Conservation (phyloP, 2,797 vertebrate genomes). For the Micropoecilia bifurca region DNA sequence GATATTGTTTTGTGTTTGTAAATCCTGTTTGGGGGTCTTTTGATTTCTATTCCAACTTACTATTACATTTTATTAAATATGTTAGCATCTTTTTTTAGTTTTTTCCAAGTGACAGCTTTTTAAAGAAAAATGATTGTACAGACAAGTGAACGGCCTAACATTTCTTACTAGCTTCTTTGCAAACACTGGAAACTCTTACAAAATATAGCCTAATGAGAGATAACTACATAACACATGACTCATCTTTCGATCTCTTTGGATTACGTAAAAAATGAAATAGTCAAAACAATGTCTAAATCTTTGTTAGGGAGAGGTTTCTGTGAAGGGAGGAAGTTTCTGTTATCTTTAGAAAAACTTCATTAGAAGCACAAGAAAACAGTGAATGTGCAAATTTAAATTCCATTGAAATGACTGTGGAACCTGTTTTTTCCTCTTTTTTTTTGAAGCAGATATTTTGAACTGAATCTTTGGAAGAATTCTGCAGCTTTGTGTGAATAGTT, state of each 20-base stretch:
- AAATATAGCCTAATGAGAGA: neutral
- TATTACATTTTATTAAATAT: neutral
- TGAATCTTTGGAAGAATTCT: neutral
- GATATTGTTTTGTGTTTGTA: neutral
- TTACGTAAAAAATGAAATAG: neutral
- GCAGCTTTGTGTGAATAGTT: conserved; percentile 11
- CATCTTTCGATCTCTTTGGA: neutral
- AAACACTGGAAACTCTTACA: neutral
- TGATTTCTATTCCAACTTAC: neutral
- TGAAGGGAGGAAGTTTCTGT: neutral
- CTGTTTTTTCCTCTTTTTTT: neutral
- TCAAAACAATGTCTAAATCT: neutral
- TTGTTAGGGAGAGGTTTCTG: neutral
- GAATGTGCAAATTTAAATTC: neutral
- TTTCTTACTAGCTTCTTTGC: neutral
- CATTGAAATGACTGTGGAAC: neutral
- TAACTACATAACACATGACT: neutral
- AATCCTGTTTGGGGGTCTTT: neutral
- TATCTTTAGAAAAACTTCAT: neutral
- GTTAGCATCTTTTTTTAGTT: neutral
- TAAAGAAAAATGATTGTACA: neutral
- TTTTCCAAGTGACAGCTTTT: neutral
- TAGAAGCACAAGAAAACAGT: neutral
- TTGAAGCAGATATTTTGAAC: neutral
- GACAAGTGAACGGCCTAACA: too few species aligned